phyloP scores from a whole-genome alignment of 2,888 invertebrate genomes.

The Strigamia crassipes region DNA sequence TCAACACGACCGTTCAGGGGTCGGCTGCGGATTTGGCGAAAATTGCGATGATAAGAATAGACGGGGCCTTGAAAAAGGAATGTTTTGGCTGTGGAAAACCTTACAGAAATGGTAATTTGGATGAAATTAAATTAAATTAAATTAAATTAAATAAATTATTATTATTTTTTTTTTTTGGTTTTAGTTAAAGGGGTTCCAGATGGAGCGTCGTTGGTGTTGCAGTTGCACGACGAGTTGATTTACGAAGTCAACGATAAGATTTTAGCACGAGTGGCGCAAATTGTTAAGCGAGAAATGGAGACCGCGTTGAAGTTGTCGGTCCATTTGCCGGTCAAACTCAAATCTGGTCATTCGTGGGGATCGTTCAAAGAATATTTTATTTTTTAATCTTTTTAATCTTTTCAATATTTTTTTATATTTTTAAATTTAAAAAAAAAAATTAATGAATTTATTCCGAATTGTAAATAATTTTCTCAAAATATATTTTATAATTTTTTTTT shows the following conservation, averaged over 20 bases:
- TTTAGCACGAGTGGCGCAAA: slow-evolving; percentile 65
- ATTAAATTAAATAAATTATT: too few species aligned
- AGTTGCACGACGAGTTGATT: slow-evolving; percentile 94
- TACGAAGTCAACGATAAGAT: slow-evolving; percentile 73
- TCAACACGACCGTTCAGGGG: slow-evolving; percentile 94
- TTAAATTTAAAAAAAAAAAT: neutral
- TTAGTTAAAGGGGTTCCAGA: neutral
- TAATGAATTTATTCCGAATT: neutral
- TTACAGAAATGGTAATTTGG: neutral
- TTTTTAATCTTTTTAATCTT: neutral
- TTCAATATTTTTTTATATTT: neutral
- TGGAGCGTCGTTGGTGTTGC: slow-evolving; percentile 67
- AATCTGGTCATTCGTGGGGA: slow-evolving; percentile 80
- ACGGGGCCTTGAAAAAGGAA: slow-evolving; percentile 64
- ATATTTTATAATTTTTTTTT: too few species aligned
- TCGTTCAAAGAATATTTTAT: neutral
- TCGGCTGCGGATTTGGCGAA: slow-evolving; percentile 96
- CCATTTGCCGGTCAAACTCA: slow-evolving; percentile 85
- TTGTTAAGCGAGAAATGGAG: slow-evolving; percentile 81
- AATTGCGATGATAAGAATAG: slow-evolving; percentile 80
- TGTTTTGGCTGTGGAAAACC: slow-evolving; percentile 60
- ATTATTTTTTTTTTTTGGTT: neutral
- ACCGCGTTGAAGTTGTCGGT: slow-evolving; percentile 72
- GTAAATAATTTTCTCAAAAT: neutral
- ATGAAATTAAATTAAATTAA: neutral